Evolutionary conservation across 2,888 invertebrate genomes (phyloP).

Genomic region (Protodeltote pygarga): DNA sequence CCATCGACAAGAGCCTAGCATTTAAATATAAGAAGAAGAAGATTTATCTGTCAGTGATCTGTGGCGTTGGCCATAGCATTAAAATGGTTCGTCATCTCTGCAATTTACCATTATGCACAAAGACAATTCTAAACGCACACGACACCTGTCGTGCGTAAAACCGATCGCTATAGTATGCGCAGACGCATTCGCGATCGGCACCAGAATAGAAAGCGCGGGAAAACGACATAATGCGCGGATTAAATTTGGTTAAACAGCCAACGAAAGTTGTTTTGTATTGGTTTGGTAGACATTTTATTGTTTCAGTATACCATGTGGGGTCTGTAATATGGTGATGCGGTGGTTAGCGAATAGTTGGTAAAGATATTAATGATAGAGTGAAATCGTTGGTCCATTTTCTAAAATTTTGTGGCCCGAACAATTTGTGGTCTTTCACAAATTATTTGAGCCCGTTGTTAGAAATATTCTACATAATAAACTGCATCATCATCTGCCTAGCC

Average conservation of each 20-base stretch:
- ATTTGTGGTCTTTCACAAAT: too few relatives aligned
- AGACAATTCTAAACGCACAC: slow-evolving; percentile 19
- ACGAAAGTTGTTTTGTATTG: slow-evolving; percentile 55
- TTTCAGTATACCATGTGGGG: slow-evolving; percentile 16
- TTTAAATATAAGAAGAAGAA: too few relatives aligned
- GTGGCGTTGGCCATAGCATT: too few relatives aligned
- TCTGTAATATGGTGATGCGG: slow-evolving; percentile 11
- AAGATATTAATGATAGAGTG: not conserved
- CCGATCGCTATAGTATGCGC: slow-evolving; percentile 44
- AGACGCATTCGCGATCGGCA: slow-evolving; percentile 38
- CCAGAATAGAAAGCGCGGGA: slow-evolving; percentile 62
- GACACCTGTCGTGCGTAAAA: slow-evolving; percentile 31
- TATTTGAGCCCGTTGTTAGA: too few relatives aligned
- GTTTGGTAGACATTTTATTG: slow-evolving; percentile 42
- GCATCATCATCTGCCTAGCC: too few relatives aligned
- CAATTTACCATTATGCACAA: slow-evolving; percentile 25
- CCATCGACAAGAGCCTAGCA: too few relatives aligned
- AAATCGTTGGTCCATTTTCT: too few relatives aligned
- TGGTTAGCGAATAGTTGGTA: too few relatives aligned
- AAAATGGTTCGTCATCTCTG: too few relatives aligned
- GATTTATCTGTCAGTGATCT: too few relatives aligned
- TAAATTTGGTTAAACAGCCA: slow-evolving; percentile 60
- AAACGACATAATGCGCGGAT: slow-evolving; percentile 57
- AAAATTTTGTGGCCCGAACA: too few relatives aligned
- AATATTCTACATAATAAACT: too few relatives aligned